These are phyloP conservation scores for Pogonomyrmex californicus DNA, from an alignment of 1,140 invertebrate genomes.

Conservation along the genomic window DNA sequence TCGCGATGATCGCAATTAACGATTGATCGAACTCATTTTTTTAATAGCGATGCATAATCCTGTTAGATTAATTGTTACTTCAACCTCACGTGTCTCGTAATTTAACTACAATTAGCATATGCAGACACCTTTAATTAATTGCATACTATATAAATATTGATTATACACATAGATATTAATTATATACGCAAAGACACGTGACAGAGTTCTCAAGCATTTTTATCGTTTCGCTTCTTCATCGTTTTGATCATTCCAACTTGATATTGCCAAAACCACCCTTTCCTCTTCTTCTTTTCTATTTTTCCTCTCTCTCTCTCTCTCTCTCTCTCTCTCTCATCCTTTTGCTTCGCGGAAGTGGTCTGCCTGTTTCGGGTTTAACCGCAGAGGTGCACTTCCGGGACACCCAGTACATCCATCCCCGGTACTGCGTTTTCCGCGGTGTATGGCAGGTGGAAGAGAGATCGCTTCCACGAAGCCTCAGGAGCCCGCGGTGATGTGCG, in stretches of 20 bases:
- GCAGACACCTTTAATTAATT: constrained; percentile 36
- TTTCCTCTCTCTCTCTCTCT: constrained; percentile 14
- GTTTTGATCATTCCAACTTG: constrained; percentile 8
- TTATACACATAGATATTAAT: not conserved
- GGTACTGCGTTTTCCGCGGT: constrained; percentile 65
- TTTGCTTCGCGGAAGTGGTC: constrained; percentile 15
- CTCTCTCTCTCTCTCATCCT: constrained; percentile 26
- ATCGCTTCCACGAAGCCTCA: constrained; percentile 82
- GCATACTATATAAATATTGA: constrained; percentile 48
- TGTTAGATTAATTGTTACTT: constrained; percentile 39
- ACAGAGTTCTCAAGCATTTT: not conserved
- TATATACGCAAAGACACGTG: not conserved
- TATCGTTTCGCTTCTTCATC: not conserved
- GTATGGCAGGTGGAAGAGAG: constrained; percentile 82
- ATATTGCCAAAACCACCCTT: not conserved
- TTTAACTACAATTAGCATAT: constrained; percentile 38
- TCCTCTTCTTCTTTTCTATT: not conserved
- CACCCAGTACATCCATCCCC: constrained; percentile 71
- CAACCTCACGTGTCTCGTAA: not conserved
- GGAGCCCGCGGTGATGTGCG: constrained; percentile 80
- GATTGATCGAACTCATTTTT: not conserved
- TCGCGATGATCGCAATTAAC: constrained; percentile 37
- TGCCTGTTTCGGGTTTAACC: constrained; percentile 55
- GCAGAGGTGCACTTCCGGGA: constrained; percentile 78
- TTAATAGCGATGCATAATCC: constrained; percentile 5